These are phyloP conservation scores for Triplophysa rosa DNA, from an alignment of 2,113 vertebrate genomes.

Conservation along the genomic window DNA sequence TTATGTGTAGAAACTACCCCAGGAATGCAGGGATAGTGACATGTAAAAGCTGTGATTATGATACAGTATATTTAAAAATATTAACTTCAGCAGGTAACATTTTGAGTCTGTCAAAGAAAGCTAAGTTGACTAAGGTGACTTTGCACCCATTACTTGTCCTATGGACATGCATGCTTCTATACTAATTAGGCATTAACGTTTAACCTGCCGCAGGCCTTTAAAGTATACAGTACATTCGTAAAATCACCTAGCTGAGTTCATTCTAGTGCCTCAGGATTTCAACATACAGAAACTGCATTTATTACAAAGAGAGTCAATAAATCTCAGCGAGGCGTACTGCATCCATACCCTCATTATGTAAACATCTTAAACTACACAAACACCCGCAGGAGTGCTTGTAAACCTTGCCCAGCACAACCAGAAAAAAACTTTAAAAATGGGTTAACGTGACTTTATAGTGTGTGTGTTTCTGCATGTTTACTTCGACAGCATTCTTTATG, in stretches of 20 bases:
- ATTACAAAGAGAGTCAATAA: slow-evolving; percentile 27
- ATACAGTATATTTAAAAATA: no score
- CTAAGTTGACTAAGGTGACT: neutral
- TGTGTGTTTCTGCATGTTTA: slow-evolving; percentile 61
- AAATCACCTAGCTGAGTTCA: neutral
- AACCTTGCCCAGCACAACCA: neutral
- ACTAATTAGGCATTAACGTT: neutral
- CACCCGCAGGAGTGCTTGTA: neutral
- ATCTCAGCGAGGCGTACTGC: neutral
- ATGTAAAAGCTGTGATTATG: no score
- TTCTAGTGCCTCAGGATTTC: slow-evolving; percentile 6
- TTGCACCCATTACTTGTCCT: no score
- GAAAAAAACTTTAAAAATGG: neutral
- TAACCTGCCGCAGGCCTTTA: slow-evolving; percentile 11
- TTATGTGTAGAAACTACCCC: no score
- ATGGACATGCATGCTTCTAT: no score
- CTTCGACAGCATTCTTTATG: slow-evolving; percentile 64
- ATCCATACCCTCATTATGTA: slow-evolving; percentile 5
- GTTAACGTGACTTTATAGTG: neutral
- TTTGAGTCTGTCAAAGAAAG: neutral
- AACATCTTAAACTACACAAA: slow-evolving; percentile 1
- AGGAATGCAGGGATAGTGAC: no score
- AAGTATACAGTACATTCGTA: neutral
- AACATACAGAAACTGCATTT: slow-evolving; percentile 18
- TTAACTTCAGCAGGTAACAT: neutral